Percentiles rank a stretch among this genome's conserved stretches.
Conservation (phyloP, 1,140 invertebrate species). For the Eufriesea mexicana region DNA sequence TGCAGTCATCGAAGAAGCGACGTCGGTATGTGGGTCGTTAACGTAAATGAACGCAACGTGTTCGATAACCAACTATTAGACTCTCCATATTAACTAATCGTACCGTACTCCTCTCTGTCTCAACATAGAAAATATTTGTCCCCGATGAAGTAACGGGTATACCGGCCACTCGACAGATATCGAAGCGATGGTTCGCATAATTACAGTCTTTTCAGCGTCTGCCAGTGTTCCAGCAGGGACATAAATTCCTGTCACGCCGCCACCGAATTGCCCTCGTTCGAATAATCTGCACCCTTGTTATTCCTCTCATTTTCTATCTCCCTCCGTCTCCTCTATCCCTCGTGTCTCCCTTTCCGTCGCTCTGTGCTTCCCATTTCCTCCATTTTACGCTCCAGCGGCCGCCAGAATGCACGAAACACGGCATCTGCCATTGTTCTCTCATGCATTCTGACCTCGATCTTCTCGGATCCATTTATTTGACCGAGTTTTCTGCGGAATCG, state of each 20-base stretch:
- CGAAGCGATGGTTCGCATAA: slow-evolving; percentile 6
- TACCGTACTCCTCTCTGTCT: no score
- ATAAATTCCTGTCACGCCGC: slow-evolving; percentile 32
- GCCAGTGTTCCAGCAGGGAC: neutral
- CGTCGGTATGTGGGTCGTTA: neutral
- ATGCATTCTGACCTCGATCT: neutral
- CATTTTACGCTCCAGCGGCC: neutral
- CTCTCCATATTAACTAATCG: slow-evolving; percentile 25
- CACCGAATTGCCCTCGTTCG: slow-evolving; percentile 32
- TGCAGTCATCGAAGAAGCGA: neutral
- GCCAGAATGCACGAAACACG: neutral
- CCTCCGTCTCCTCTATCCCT: no score
- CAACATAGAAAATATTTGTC: slow-evolving; percentile 24
- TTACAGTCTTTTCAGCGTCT: slow-evolving; percentile 11
- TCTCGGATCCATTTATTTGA: neutral
- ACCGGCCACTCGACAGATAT: neutral
- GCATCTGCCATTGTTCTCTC: neutral
- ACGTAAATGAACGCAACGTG: slow-evolving; percentile 19
- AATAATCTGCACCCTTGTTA: slow-evolving; percentile 12
- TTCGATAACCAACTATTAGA: neutral
- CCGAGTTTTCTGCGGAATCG: neutral
- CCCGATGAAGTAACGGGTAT: neutral
- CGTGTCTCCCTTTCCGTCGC: no score
- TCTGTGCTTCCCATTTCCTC: neutral
- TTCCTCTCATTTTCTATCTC: neutral